Base-by-base conservation (phyloP, 2,113 vertebrate genomes). In the pig (Sus scrofa) region DNA sequence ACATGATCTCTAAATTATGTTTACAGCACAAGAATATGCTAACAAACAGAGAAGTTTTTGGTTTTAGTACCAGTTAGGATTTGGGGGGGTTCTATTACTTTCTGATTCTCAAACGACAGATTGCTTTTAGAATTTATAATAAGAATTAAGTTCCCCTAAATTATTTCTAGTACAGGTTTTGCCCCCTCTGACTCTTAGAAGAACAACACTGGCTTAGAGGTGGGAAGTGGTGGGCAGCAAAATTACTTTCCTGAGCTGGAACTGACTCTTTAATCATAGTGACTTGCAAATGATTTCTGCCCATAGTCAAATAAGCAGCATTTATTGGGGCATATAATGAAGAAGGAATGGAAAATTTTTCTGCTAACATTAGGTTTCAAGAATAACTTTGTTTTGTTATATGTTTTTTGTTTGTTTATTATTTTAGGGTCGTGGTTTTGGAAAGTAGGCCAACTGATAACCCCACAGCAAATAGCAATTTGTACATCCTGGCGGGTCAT, bases 401-500 rank as follows among this genome's bases (percentile, higher is more conserved):
- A 32, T 96, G 85, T 87, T 63, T 95, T 58, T 77, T 87, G 26
- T 54, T 92, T 95, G 91, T 96, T 16, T 96, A 81, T 70, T 98
- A 77, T 20, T 98, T 98, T 94, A 99, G 99, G 98, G 99, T 99
- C 18, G 99, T 99, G 98, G 99, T 99, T 98, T 98, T 99, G 98
- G 99, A 99, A 98, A 99, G 99, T 95, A 98, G 99, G 95, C 99
- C 99, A 0, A 99, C 99, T 0, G 99, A 99, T 98, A 99, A 99
- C 98, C 99, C 99, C 0, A 99, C 99, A 63, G 99, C 99, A 98
- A 99, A 99, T 98, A 99, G 99, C 98, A 99, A 99, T 97, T 98
- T 99, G 86, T 99, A 99, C 97, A 99, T 99, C 98, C 99, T 99
- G 97, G 99, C 99, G 52, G 99, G 99, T 96, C 99, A 99, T 2